These are phyloP conservation scores for Nipponia nippon DNA, from an alignment of 2,113 vertebrate genomes.

Conservation along the genomic window DNA sequence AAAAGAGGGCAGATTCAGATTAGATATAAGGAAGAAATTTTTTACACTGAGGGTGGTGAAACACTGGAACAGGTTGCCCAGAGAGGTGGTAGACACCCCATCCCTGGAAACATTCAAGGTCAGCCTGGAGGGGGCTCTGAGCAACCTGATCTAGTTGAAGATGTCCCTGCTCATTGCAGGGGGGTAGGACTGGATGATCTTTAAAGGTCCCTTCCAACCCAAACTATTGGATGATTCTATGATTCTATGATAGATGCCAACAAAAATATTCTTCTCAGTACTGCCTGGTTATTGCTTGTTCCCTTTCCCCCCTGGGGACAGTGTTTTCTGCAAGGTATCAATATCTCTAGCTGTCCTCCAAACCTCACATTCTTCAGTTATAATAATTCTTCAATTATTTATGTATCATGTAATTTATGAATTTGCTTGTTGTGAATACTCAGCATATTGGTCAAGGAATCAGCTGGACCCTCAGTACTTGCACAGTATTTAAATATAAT, in stretches of 20 bases:
- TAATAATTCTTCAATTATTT: not conserved
- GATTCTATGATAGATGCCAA: not conserved
- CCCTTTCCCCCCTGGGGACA: not conserved
- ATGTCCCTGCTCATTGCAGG: not conserved
- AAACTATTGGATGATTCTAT: not conserved
- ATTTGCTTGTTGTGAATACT: not conserved
- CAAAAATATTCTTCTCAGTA: not conserved
- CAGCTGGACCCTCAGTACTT: not conserved
- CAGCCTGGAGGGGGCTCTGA: rapidly evolving
- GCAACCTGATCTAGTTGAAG: not conserved
- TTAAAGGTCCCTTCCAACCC: not conserved
- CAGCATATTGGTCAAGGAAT: not conserved
- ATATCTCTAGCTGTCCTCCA: not conserved
- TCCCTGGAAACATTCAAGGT: not conserved
- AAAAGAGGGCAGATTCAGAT: not conserved
- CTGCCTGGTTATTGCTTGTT: not conserved
- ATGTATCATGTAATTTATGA: not conserved
- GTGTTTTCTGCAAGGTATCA: not conserved
- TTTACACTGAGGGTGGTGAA: not conserved
- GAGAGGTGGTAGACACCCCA: not conserved
- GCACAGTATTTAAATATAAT: not conserved
- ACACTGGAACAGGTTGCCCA: not conserved
- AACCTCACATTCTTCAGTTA: not conserved
- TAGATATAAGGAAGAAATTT: too few relatives aligned
- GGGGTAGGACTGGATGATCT: not conserved